Base-by-base conservation (phyloP, 1,140 invertebrate species). In the Drosophila nigromelanica region DNA sequence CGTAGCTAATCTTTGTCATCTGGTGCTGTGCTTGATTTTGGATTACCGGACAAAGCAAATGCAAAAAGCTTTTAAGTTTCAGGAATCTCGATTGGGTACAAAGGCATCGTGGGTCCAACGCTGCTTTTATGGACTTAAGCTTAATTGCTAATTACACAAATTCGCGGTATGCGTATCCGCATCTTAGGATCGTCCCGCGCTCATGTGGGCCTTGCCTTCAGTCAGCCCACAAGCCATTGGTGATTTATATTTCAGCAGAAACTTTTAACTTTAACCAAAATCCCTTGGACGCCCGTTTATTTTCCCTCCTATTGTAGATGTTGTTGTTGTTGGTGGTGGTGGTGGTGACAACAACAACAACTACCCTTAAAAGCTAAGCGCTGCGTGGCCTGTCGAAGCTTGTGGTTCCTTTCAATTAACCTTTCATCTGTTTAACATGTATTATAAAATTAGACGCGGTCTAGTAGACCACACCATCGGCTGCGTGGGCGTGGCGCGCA, bases 391-490 rank as follows among this genome's bases (percentile, higher is more conserved):
- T 89, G 82, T 89, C 82, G 82, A 87, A 82, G 71, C 78, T 87
- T 87, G 82, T 89, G 82, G 82, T 87, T 87, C 76, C 76, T 82
- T 89, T 87, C 82, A 87, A 87, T 87, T 87, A 87, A 87, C 82
- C 82, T 87, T 87, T 87, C 82, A 87, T 87, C 83, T 87, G 83
- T 82, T 87, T 83, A 89, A 89, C 82, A 87, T 87, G 81, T 87
- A 87, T 87, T 87, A 87, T 89, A 87, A 87, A 89, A 87, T 89
- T 89, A 87, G 82, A 87, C 75, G 82, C 82, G 83, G 75, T 87
- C 82, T 69, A 72, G 52, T 76, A 76, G 78, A 76, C 82, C 82
- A 87, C 64, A 70, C 59, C 66, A 55, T 42, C 73, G 27, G 7
- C 50, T 21, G 11, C 18, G 47, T 58, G 27, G 59, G 54, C 62